phyloP scores from a whole-genome alignment of 2,888 invertebrate genomes.

The Antheraea yamamai region DNA sequence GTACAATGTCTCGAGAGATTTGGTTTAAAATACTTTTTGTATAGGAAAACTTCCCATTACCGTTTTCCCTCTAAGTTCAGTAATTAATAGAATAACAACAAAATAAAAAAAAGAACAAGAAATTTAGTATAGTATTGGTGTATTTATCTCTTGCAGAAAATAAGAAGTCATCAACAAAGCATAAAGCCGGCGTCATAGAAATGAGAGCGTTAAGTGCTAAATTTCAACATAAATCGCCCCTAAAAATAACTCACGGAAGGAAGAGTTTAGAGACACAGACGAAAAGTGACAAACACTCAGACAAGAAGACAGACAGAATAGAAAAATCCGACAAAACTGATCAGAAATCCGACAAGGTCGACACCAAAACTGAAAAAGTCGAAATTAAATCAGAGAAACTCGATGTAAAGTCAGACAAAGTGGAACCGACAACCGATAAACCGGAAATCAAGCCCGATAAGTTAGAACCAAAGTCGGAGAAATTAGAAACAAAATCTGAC shows the following conservation, averaged over 20 bases:
- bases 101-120: no score
- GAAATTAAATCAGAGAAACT: slow-evolving; percentile 30
- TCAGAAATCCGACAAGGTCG: slow-evolving; percentile 37
- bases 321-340: slow-evolving; percentile 42
- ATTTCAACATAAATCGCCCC: slow-evolving; percentile 65
- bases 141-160: slow-evolving; percentile 48
- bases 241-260: slow-evolving; percentile 58
- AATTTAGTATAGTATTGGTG: background rate
- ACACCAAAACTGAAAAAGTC: slow-evolving; percentile 34
- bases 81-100: no score
- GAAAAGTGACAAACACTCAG: slow-evolving; percentile 48
- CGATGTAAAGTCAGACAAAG: slow-evolving; percentile 26
- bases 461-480: slow-evolving; percentile 30
- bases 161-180: slow-evolving; percentile 61
- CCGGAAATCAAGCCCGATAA: slow-evolving; percentile 27
- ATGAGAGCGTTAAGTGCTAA: slow-evolving; percentile 76
- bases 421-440: slow-evolving; percentile 27
- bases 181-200: slow-evolving; percentile 74
- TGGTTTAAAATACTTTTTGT: no score
- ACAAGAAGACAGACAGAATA: slow-evolving; percentile 55
- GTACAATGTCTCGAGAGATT: no score
- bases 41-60: no score
- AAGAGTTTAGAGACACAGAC: slow-evolving; percentile 62
- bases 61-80: no score
- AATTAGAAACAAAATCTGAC: slow-evolving; percentile 34